These are phyloP conservation scores for Aeoliscus strigatus DNA, from an alignment of 2,797 vertebrate species.

Conservation along the genomic window DNA sequence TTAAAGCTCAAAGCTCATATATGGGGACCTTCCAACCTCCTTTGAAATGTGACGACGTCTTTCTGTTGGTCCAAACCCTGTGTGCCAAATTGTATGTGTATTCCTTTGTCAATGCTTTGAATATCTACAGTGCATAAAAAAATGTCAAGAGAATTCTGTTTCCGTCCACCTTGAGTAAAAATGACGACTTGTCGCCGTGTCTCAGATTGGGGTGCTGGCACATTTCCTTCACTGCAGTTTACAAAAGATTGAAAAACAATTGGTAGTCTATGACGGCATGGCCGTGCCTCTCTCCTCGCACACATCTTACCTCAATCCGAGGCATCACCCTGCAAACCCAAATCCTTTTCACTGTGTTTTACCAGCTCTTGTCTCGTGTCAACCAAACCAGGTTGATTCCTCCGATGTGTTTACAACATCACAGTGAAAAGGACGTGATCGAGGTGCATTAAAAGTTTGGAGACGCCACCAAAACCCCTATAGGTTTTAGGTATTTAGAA, in stretches of 20 bases:
- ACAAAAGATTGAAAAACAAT: conserved; percentile 44
- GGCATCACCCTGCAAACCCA: conserved; percentile 28
- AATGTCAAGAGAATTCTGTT: conserved; percentile 49
- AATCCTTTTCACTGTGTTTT: conserved; percentile 49
- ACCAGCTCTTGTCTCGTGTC: conserved; percentile 23
- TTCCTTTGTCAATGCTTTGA: conserved; percentile 75
- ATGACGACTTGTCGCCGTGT: conserved; percentile 49
- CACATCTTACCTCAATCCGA: conserved; percentile 60
- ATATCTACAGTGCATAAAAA: conserved; percentile 75
- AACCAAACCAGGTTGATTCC: conserved; percentile 17
- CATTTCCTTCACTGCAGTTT: conserved; percentile 56
- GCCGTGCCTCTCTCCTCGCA: conserved; percentile 57
- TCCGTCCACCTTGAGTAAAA: conserved; percentile 56
- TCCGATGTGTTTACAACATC: conserved; percentile 47
- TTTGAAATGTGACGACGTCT: conserved; percentile 70
- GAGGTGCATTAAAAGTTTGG: conserved; percentile 29
- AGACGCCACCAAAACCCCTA: conserved; percentile 20
- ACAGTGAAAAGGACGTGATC: conserved; percentile 34
- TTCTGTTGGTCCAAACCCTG: conserved; percentile 74
- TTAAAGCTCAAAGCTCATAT: conserved; percentile 76
- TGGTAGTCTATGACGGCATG: conserved; percentile 46
- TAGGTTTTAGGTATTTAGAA: background rate
- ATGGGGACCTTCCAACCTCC: conserved; percentile 66
- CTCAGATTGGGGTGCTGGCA: conserved; percentile 65
- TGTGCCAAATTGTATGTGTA: conserved; percentile 81